Percentiles rank a stretch among this genome's conserved stretches.
Conservation (phyloP, 2,888 invertebrate species). For the Leptopilina syphax region DNA sequence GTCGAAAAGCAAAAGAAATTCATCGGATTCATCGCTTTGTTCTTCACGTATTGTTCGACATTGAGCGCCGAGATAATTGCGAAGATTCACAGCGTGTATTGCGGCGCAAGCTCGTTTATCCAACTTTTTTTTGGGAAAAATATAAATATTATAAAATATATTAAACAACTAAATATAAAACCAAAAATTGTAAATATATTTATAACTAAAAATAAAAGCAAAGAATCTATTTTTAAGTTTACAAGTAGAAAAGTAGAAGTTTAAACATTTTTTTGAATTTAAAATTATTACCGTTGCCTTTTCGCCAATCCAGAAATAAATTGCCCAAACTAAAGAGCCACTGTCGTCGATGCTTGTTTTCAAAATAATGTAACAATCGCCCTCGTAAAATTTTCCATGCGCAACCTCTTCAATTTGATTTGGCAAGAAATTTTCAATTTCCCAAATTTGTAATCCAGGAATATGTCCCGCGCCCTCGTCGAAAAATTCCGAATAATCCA, state of each 20-base stretch:
- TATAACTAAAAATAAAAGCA: too few species aligned
- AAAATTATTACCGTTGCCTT: constrained; percentile 87
- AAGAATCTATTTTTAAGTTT: too few species aligned
- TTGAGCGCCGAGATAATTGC: constrained; percentile 96
- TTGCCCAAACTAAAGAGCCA: constrained; percentile 93
- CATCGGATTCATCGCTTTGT: constrained; percentile 97
- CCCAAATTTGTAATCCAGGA: constrained; percentile 96
- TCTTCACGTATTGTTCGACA: constrained; percentile 97
- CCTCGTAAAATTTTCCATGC: constrained; percentile 99
- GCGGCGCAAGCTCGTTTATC: constrained; percentile 98
- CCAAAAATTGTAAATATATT: neutral
- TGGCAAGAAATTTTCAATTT: constrained; percentile 99
- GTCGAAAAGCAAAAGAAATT: constrained; percentile 95
- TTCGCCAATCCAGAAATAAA: constrained; percentile 99
- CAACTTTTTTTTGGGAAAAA: constrained; percentile 76
- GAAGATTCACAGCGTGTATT: constrained; percentile 98
- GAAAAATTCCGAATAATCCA: constrained; percentile 98
- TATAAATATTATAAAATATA: neutral
- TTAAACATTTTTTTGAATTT: constrained; percentile 48
- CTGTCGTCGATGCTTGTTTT: constrained; percentile 92
- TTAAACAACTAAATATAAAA: constrained; percentile 11
- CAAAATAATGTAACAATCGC: constrained; percentile 98
- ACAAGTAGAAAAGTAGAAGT: too few species aligned
- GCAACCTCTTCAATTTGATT: constrained; percentile 95
- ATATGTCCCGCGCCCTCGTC: constrained; percentile 96